A percentile compares a stretch with the other conserved stretches of the same genome.
Evolutionary conservation across 2,797 vertebrate species (phyloP).

Genomic region (Carapus acus): DNA sequence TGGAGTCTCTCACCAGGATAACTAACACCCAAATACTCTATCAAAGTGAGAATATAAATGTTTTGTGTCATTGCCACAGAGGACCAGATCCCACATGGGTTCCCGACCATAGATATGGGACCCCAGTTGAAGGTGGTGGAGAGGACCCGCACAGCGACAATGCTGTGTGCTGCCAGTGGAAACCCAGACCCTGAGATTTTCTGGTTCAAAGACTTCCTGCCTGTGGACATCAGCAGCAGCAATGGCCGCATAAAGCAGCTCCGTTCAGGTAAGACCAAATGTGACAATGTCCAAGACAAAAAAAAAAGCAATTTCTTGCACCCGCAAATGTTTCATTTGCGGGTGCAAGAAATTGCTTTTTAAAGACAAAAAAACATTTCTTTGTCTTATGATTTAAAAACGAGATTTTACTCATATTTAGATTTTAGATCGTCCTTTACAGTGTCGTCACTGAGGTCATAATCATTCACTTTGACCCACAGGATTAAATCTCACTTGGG

Average conservation of each 20-base stretch:
- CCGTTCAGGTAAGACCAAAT: slow-evolving; percentile 82
- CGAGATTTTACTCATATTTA: too few species aligned
- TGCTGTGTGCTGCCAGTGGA: slow-evolving; percentile 94
- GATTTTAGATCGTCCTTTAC: too few species aligned
- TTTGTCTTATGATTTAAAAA: too few species aligned
- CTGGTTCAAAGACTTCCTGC: slow-evolving; percentile 98
- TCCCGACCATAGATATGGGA: slow-evolving; percentile 96
- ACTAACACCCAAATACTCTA: not conserved
- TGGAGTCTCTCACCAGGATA: too few species aligned
- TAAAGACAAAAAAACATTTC: too few species aligned
- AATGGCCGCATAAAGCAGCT: slow-evolving; percentile 94
- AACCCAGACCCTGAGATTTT: slow-evolving; percentile 95
- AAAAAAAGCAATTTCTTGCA: too few species aligned
- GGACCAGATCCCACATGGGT: slow-evolving; percentile 89
- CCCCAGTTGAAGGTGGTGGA: slow-evolving; percentile 98
- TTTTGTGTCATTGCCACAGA: slow-evolving; percentile 68
- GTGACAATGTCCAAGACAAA: not conserved
- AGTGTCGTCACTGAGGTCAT: too few species aligned
- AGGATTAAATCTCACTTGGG: too few species aligned
- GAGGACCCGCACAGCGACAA: slow-evolving; percentile 90
- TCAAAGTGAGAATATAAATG: slow-evolving; percentile 2
- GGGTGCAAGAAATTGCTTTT: too few species aligned
- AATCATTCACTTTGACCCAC: too few species aligned
- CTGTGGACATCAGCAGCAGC: slow-evolving; percentile 86
- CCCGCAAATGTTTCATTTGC: too few species aligned